These are phyloP conservation scores for Tiaroga cobitis DNA, from an alignment of 2,797 vertebrate genomes.

Conservation along the genomic window DNA sequence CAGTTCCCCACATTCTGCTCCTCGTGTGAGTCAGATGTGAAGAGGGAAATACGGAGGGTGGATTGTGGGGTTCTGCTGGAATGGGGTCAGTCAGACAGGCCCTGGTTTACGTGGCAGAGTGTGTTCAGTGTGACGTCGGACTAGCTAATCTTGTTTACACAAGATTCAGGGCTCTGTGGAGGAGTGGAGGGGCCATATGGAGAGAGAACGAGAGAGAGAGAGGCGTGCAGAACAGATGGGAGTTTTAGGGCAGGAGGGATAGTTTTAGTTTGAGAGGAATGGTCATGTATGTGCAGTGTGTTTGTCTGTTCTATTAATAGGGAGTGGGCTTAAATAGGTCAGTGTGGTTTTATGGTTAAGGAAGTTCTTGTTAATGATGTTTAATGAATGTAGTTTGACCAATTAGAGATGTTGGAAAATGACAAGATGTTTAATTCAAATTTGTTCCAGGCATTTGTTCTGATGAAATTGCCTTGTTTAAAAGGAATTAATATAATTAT, in stretches of 20 bases:
- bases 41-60: slow-evolving; percentile 3
- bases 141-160: slow-evolving; percentile 53
- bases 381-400: slow-evolving; percentile 5
- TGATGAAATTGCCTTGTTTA: background rate
- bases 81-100: slow-evolving; percentile 41
- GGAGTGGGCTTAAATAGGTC: slow-evolving; percentile 37
- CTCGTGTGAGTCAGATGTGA: slow-evolving; percentile 53
- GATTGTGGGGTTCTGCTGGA: slow-evolving; percentile 11
- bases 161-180: slow-evolving; percentile 20
- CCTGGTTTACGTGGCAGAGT: slow-evolving; percentile 57
- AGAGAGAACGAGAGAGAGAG: slow-evolving; percentile 14
- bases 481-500: background rate
- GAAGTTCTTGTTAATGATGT: slow-evolving; percentile 9
- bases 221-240: slow-evolving; percentile 38
- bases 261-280: slow-evolving; percentile 15
- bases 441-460: background rate
- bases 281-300: slow-evolving; percentile 3
- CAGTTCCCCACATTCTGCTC: slow-evolving; percentile 17
- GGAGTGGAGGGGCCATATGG: slow-evolving; percentile 13
- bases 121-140: slow-evolving; percentile 53
- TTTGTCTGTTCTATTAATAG: slow-evolving; percentile 35
- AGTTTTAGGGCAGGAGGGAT: slow-evolving; percentile 16
- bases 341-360: slow-evolving; percentile 50
- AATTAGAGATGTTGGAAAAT: slow-evolving; percentile 2
- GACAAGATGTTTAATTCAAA: background rate